Base-by-base conservation (phyloP, 92 coral and sea anemone genomes). In the Phymanthus crucifer region DNA sequence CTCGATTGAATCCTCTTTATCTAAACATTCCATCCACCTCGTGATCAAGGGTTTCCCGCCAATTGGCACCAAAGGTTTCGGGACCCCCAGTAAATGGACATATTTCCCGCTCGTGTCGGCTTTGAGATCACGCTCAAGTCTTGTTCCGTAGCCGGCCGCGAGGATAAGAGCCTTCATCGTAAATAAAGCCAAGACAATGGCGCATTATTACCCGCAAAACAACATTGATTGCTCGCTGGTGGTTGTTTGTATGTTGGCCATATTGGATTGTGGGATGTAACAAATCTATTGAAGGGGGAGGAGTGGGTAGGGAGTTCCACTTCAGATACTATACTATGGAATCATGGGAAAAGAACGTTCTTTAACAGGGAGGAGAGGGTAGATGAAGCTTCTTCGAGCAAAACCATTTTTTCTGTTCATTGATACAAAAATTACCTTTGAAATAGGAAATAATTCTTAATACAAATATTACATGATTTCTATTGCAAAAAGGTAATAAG, bases 141-240 rank as follows among this genome's bases (percentile, higher is more conserved):
- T 50, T 66, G 89, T 89, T 6, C 93, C 89, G 74, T 89, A 89
- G 17, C 89, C 93, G 9, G 93, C 93, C 14, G 87, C 89, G 52
- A 85, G 76, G 45, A 85, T 85, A 47, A 89, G 48, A 19, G 78
- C 93, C 52, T 85, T 85, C 93, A 85, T 89, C 24, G 45, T 77
- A 35, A 57, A 57, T 18, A 70, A 8, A 6, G 29, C 0, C 16
- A 26, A 61, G 68, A 61, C 68, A 61, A 61, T 24, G 34, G 29
- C 27, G 29, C 34, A 61, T 61, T 61, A 8, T 29, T 26, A 61
- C 68, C 68, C 34, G 68, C 29, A 61, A 61, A 61, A 54, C 64
- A 21, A 54, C 11, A 54, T 1, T 14, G 6, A 34, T 17, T 61
- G 68, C 38, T 69, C 21, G 4, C 47, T 70, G 68, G 35, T 61